phyloP scores from a whole-genome alignment of 1,140 invertebrate genomes.

The Procambarus virginalis region DNA sequence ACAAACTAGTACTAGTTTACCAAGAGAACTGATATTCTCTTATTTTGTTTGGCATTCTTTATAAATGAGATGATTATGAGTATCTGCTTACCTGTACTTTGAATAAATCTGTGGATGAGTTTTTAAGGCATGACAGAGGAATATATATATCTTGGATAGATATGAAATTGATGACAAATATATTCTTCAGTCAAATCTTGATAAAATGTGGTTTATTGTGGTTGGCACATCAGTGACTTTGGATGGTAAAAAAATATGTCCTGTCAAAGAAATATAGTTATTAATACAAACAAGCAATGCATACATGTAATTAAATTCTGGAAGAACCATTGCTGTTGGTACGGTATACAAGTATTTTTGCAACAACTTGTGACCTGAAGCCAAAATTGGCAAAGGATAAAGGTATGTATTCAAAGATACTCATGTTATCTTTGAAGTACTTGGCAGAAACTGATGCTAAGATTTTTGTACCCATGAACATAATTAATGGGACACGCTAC shows the following conservation, averaged over 20 bases:
- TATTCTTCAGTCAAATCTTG: neutral
- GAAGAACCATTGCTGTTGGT: conserved; percentile 10
- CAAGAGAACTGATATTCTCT: conserved; percentile 7
- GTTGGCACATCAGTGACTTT: conserved; percentile 12
- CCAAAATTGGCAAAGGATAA: neutral
- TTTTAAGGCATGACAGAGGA: conserved; percentile 5
- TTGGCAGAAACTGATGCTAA: neutral
- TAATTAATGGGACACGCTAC: neutral
- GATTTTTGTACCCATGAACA: neutral
- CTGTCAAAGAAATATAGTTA: conserved; percentile 10
- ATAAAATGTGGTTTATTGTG: neutral
- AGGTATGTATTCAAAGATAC: neutral
- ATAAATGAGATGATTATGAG: conserved; percentile 2
- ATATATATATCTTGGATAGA: neutral
- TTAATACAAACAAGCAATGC: conserved; percentile 13
- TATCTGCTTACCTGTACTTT: conserved; percentile 6
- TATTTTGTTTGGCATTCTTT: neutral
- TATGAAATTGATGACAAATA: neutral
- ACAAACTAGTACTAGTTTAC: conserved; percentile 10
- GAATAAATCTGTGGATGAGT: conserved; percentile 1
- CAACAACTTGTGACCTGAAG: conserved; percentile 1
- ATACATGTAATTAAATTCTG: conserved; percentile 8
- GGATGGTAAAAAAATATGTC: conserved; percentile 16
- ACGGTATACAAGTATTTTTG: conserved; percentile 10
- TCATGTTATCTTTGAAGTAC: neutral